Conservation (phyloP, 1,140 invertebrate species). For the Drosophila setifemur region DNA sequence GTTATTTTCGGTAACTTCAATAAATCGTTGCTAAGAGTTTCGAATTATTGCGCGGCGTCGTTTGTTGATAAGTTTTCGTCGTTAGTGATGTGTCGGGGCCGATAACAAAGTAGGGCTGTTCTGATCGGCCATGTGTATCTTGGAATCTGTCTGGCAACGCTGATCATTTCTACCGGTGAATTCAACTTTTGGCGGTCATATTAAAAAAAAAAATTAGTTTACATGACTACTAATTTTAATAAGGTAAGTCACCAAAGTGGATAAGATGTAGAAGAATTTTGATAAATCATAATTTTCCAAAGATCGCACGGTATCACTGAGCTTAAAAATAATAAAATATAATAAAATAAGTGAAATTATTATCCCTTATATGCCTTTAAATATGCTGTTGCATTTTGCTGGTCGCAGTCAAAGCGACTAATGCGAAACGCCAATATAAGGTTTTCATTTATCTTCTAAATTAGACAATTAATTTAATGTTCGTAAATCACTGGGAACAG, state of each 20-base stretch:
- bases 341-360: too few relatives aligned
- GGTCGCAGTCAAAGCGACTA: too few relatives aligned
- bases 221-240: too few relatives aligned
- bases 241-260: too few relatives aligned
- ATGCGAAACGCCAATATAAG: too few relatives aligned
- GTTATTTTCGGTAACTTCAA: not conserved
- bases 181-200: not conserved
- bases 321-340: too few relatives aligned
- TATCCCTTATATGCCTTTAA: too few relatives aligned
- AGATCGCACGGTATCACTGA: too few relatives aligned
- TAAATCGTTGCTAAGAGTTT: slow-evolving; percentile 38
- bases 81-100: slow-evolving; percentile 29
- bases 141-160: not conserved
- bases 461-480: not conserved
- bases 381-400: too few relatives aligned
- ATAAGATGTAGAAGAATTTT: too few relatives aligned
- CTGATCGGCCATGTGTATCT: not conserved
- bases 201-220: not conserved
- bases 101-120: slow-evolving; percentile 30
- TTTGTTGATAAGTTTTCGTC: slow-evolving; percentile 66
- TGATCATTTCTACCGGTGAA: not conserved
- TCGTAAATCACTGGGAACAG: not conserved
- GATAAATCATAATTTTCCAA: too few relatives aligned
- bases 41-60: slow-evolving; percentile 69
- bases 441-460: too few relatives aligned